Evolutionary conservation across 1,140 invertebrate genomes (phyloP), one percentile per base, ranked within the genome.

Genomic region (Temnothorax curvispinosus): DNA sequence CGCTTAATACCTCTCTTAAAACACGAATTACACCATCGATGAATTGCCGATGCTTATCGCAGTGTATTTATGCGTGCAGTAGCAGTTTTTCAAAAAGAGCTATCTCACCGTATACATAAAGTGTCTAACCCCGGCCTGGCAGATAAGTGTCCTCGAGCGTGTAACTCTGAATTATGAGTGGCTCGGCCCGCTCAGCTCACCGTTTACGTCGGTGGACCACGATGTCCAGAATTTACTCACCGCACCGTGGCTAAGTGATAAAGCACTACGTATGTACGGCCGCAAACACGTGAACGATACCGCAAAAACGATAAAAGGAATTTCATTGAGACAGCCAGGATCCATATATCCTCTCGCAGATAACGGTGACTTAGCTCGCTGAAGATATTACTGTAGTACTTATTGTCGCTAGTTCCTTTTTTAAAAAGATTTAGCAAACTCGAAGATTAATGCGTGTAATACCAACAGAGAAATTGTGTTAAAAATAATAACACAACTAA

Each of bases 131-230:
- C 54, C 69, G 54, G 32, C 7, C 41, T 50, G 54, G 89, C 65
- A 91, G 89, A 90, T 90, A 92, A 92, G 88, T 90, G 91, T 89
- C 72, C 91, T 90, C 91, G 80, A 89, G 91, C 80, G 81, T 92
- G 91, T 92, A 91, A 92, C 90, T 87, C 71, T 92, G 87, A 92
- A 91, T 92, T 92, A 92, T 88, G 90, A 92, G 84, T 85, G 85
- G 74, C 69, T 71, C 65, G 71, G 75, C 58, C 60, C 81, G 71
- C 87, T 69, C 54, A 18, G 50, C 21, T 67, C 86, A 18, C 75
- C 89, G 88, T 91, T 91, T 85, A 84, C 15, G 76, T 75, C 78
- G 87, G 50, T 64, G 75, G 60, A 58, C 89, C 62, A 74, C 71
- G 41, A 64, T 85, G 85, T 86, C 84, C 65, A 78, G 69, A 81